Evolutionary conservation across 64 coral and sea anemone genomes (phyloP).

Genomic region (Pocillopora damicornis): DNA sequence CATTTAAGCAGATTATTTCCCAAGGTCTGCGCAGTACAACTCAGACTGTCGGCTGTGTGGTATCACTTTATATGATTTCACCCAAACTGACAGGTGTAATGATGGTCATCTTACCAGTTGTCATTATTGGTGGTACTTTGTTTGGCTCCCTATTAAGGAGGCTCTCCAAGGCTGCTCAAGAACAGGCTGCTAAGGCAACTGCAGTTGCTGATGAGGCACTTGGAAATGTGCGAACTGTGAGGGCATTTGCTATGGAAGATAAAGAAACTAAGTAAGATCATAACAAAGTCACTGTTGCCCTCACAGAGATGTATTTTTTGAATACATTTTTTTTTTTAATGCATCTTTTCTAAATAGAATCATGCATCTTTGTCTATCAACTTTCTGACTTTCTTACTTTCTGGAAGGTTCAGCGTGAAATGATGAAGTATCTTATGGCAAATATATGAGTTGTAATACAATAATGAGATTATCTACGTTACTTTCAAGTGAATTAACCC

Average conservation of each 20-base stretch:
- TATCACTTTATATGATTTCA: conserved; percentile 82
- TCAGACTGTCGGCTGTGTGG: conserved; percentile 88
- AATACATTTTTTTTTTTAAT: too few species aligned
- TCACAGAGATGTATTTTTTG: too few species aligned
- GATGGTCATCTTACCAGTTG: conserved; percentile 51
- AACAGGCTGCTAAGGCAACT: conserved; percentile 89
- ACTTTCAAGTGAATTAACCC: too few species aligned
- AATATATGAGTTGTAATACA: too few species aligned
- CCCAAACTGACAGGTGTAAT: conserved; percentile 78
- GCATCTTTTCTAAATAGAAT: too few species aligned
- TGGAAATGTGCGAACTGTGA: conserved; percentile 92
- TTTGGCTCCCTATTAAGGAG: conserved; percentile 80
- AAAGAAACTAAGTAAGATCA: conserved; percentile 79
- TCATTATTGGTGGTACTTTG: conserved; percentile 71
- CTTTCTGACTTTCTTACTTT: too few species aligned
- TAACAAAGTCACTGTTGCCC: background rate
- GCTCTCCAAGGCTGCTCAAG: conserved; percentile 84
- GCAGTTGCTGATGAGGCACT: conserved; percentile 90
- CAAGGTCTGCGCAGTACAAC: conserved; percentile 84
- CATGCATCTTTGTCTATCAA: too few species aligned
- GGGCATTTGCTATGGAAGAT: conserved; percentile 96
- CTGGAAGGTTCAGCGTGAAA: too few species aligned
- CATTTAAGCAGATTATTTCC: conserved; percentile 94
- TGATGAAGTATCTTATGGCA: too few species aligned
- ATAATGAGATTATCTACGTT: too few species aligned